Conservation (phyloP, 1,140 invertebrate species). For the Drosophila teissieri region DNA sequence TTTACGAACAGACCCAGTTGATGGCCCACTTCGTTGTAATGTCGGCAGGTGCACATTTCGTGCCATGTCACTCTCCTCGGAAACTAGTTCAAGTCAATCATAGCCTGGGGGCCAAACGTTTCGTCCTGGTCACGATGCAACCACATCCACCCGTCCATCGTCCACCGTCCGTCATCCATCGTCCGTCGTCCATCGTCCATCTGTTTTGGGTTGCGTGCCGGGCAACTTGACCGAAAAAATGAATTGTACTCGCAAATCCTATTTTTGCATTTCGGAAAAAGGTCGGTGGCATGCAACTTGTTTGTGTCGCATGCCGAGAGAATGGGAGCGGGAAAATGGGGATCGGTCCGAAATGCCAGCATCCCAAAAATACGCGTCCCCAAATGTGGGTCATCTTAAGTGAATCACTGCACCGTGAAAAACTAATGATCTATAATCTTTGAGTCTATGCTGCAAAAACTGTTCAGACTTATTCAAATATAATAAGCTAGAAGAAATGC, state of each 20-base stretch:
- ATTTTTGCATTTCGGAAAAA: constrained; percentile 61
- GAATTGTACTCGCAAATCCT: constrained; percentile 27
- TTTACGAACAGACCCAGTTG: constrained; percentile 32
- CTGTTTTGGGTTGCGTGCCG: constrained; percentile 28
- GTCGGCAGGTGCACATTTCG: constrained; percentile 38
- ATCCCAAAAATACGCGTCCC: constrained; percentile 72
- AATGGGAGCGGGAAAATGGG: constrained; percentile 26
- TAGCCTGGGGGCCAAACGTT: constrained; percentile 35
- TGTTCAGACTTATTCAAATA: no score
- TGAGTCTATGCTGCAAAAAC: no score
- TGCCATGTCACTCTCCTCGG: constrained; percentile 42
- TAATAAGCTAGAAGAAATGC: no score
- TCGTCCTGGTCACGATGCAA: constrained; percentile 52
- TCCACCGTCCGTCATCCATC: constrained; percentile 4
- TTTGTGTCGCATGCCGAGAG: constrained; percentile 43
- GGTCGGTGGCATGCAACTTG: constrained; percentile 72
- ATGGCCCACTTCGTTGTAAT: constrained; percentile 36
- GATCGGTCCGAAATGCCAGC: constrained; percentile 62
- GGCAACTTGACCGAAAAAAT: constrained; percentile 76
- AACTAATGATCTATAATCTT: neutral
- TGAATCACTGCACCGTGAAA: constrained; percentile 55
- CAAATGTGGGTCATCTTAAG: constrained; percentile 66
- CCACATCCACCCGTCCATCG: constrained; percentile 4
- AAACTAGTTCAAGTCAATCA: constrained; percentile 80
- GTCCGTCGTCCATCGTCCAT: constrained; percentile 16